Evolutionary conservation across 2,113 vertebrate genomes (phyloP), one percentile per base, ranked within the genome.

Genomic region (Argyrosomus japonicus): DNA sequence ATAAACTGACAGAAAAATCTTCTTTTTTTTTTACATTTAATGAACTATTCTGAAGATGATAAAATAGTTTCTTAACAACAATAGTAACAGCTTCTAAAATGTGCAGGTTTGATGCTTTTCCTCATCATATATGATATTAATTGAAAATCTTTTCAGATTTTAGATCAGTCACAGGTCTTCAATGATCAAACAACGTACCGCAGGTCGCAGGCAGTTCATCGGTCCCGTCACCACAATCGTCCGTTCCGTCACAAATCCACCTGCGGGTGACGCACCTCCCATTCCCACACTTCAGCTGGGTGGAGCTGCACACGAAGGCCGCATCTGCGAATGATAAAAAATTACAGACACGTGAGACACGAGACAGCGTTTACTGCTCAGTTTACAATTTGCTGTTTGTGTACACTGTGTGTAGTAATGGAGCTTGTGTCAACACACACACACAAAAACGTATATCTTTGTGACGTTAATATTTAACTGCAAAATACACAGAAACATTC

Each of bases 181-280:
- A 29, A 2, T 11, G 29, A 27, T 53, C 0, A 23, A 57, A 69
- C 6, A 11, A 95, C 95, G 94, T 84, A 98, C 97, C 78, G 56
- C 97, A 98, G 0, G 88, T 90, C 25, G 85, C 87, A 0, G 40
- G 60, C 0, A 92, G 90, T 79, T 98, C 97, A 0, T 98, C 97
- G 0, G 94, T 95, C 48, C 91, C 93, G 0, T 98, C 97, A 0
- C 68, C 81, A 67, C 97, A 98, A 54, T 98, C 97, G 0, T 96
- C 54, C 0, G 0, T 64, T 7, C 94, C 95, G 6, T 98, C 97
- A 15, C 97, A 98, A 2, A 96, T 85, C 97, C 97, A 98, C 17
- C 77, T 93, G 43, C 36, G 81, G 13, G 95, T 89, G 78, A 98
- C 87, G 75, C 97, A 98, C 2, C 77, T 88, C 12, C 95, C 95